phyloP scores from a whole-genome alignment of 2,113 vertebrate species.

The Cynoglossus semilaevis region DNA sequence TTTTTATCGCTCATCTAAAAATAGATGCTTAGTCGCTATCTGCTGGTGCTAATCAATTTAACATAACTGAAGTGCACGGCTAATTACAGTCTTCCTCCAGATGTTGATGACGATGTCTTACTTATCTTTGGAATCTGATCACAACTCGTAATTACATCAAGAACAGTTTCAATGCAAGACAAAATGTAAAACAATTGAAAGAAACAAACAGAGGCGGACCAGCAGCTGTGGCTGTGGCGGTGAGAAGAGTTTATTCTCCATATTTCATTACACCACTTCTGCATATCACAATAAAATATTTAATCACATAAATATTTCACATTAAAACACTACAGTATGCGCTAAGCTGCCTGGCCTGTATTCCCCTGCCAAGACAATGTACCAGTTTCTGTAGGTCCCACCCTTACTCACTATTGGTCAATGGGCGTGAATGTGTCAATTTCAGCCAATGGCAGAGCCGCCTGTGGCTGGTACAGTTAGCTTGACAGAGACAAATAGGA shows the following conservation, averaged over 20 bases:
- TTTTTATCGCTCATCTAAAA: slow-evolving; percentile 29
- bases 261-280: slow-evolving; percentile 47
- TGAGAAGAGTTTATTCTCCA: slow-evolving; percentile 53
- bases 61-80: slow-evolving; percentile 21
- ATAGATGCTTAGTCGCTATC: slow-evolving; percentile 41
- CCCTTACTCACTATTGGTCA: slow-evolving; percentile 27
- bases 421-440: slow-evolving; percentile 7
- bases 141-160: slow-evolving; percentile 15
- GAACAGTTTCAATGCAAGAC: slow-evolving; percentile 14
- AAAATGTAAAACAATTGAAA: slow-evolving; percentile 15
- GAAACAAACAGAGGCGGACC: slow-evolving; percentile 32
- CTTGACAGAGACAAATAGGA: slow-evolving; percentile 28
- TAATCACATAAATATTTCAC: slow-evolving; percentile 69
- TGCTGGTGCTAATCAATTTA: slow-evolving; percentile 44
- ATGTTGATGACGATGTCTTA: slow-evolving; percentile 46
- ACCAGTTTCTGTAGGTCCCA: slow-evolving; percentile 15
- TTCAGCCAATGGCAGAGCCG: slow-evolving; percentile 34
- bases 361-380: slow-evolving; percentile 35
- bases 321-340: slow-evolving; percentile 61
- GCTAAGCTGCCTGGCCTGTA: slow-evolving; percentile 45
- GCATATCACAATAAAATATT: slow-evolving; percentile 72
- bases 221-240: slow-evolving; percentile 20
- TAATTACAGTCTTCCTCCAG: slow-evolving; percentile 39
- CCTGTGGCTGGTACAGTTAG: slow-evolving; percentile 43
- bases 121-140: slow-evolving; percentile 32